These are phyloP conservation scores for Poeciliopsis retropinna DNA, from an alignment of 2,113 vertebrate species.

Conservation along the genomic window DNA sequence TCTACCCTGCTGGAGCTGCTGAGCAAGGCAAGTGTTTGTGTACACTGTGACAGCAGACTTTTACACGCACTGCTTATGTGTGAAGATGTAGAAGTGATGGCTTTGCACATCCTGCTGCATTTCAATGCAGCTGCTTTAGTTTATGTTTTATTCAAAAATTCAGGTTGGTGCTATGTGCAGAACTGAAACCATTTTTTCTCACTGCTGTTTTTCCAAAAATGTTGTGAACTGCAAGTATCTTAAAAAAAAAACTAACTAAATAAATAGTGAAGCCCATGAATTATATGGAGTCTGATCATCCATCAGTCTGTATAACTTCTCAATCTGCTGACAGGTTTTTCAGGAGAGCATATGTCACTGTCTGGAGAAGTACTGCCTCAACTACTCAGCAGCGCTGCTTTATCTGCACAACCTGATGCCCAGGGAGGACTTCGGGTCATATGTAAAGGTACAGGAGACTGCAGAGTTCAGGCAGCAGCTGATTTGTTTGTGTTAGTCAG, in stretches of 20 bases:
- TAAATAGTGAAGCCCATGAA: neutral
- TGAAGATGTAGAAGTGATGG: neutral
- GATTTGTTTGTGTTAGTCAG: slow-evolving; percentile 19
- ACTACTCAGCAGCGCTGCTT: slow-evolving; percentile 87
- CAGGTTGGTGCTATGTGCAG: neutral
- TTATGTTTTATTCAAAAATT: neutral
- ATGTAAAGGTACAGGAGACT: slow-evolving; percentile 84
- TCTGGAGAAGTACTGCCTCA: slow-evolving; percentile 92
- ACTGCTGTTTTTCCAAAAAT: neutral
- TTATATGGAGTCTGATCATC: slow-evolving; percentile 20
- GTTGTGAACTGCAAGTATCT: neutral
- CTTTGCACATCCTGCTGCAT: neutral
- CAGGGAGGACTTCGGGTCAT: slow-evolving; percentile 89
- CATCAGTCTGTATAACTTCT: slow-evolving; percentile 15
- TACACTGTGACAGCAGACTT: no score
- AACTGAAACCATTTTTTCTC: neutral
- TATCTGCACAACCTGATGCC: slow-evolving; percentile 89
- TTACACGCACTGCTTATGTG: neutral
- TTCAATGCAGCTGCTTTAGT: neutral
- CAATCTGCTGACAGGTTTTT: slow-evolving; percentile 80
- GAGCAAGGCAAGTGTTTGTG: slow-evolving; percentile 77
- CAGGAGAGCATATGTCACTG: slow-evolving; percentile 86
- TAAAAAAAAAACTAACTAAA: no score
- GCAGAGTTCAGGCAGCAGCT: neutral
- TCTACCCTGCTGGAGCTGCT: slow-evolving; percentile 82